Conservation (phyloP, 2,797 vertebrate species). For the Carduelis carduelis region DNA sequence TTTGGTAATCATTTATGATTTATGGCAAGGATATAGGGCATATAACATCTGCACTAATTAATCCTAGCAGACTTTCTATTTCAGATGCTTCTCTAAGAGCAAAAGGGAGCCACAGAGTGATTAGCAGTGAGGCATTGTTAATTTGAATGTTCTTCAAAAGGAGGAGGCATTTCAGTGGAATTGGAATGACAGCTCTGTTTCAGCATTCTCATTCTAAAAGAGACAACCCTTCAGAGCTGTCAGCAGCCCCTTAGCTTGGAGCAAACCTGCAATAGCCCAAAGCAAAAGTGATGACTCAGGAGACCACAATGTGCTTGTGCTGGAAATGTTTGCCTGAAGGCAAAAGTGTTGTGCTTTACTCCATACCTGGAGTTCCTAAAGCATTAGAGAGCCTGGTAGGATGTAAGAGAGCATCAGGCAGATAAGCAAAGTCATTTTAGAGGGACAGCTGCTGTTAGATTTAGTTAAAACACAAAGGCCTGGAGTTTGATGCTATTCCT, state of each 20-base stretch:
- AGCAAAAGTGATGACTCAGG: neutral
- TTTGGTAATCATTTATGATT: neutral
- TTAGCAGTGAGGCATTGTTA: neutral
- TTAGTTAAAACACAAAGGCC: neutral
- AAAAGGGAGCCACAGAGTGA: neutral
- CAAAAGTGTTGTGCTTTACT: neutral
- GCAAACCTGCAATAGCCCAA: neutral
- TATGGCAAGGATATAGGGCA: neutral
- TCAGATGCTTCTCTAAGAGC: neutral
- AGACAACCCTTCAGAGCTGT: conserved; percentile 15
- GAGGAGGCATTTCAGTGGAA: neutral
- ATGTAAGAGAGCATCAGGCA: neutral
- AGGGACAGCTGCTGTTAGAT: neutral
- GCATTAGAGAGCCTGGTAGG: neutral
- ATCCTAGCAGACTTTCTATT: neutral
- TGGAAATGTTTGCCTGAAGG: neutral
- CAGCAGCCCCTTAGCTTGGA: neutral
- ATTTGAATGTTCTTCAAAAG: conserved; percentile 12
- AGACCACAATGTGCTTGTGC: neutral
- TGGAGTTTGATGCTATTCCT: neutral
- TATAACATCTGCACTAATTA: neutral
- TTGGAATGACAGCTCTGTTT: neutral
- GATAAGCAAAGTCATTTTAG: neutral
- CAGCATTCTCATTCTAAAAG: neutral
- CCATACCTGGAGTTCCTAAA: neutral